Base-by-base conservation (phyloP, 2,797 vertebrate species). In the Xenopus petersii region DNA sequence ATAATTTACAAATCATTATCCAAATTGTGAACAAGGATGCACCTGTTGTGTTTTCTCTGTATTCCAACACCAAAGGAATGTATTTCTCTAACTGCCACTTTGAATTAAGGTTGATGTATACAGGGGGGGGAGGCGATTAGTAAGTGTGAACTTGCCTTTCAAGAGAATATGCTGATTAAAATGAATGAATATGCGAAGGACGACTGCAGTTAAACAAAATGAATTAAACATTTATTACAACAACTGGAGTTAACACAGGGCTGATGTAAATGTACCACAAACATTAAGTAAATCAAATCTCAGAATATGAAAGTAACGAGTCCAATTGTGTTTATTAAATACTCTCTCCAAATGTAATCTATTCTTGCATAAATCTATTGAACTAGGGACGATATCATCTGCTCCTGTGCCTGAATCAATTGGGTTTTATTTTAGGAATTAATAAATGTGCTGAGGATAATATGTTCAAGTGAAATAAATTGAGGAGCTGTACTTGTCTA, bases 111-210 rank as follows among this genome's bases (percentile, higher is more conserved):
- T 56, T 79, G 73, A 82, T 70, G 6, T 70, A 71, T 72, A 81
- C 81, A 75, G 81, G 36, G 11, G 11, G 49, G 58, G 73, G 61
- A 81, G 24, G 74, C 75, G 70, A 67, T 84, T 89, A 81, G 46
- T 84, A 87, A 82, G 78, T 82, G 74, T 79, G 71, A 87, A 88
- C 87, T 86, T 81, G 83, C 81, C 82, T 12, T 54, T 89, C 85
- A 73, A 84, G 79, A 70, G 84, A 13, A 65, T 80, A 86, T 79
- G 9, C 30, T 71, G 75, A 84, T 72, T 87, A 80, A 89, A 89
- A 90, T 87, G 87, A 89, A 90, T 87, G 86, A 85, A 88, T 87
- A 83, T 74, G 88, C 85, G 80, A 89, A 70, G 82, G 84, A 80
- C 85, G 80, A 89, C 71, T 82, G 84, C 81, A 82, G 88, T 82